phyloP scores from a whole-genome alignment of 2,888 invertebrate species.

The Diabrotica balteata region DNA sequence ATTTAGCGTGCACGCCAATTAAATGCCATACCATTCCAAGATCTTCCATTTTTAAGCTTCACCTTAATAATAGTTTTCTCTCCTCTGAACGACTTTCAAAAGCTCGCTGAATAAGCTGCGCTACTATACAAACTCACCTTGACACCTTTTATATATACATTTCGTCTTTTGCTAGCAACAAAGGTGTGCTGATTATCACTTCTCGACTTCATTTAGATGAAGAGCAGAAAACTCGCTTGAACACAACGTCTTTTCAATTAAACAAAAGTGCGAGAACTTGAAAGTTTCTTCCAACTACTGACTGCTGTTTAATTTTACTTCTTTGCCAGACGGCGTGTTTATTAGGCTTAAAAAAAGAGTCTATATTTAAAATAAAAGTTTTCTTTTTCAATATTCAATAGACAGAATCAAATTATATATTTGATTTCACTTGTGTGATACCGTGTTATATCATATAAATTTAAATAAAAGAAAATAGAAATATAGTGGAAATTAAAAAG shows the following conservation, averaged over 20 bases:
- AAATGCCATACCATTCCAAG: too few relatives aligned
- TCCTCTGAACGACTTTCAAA: too few relatives aligned
- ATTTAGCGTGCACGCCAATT: too few relatives aligned
- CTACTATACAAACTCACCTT: neutral
- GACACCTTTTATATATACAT: neutral
- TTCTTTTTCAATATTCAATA: neutral
- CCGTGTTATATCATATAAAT: too few relatives aligned
- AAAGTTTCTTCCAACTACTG: neutral
- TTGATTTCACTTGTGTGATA: too few relatives aligned
- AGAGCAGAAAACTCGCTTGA: neutral
- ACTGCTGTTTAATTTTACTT: neutral
- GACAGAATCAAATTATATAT: too few relatives aligned
- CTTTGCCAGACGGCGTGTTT: neutral
- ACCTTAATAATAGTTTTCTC: too few relatives aligned
- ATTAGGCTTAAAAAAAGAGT: neutral
- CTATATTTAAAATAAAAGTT: neutral
- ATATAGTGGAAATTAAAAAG: too few relatives aligned
- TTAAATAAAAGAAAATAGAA: too few relatives aligned
- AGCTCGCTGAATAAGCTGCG: neutral
- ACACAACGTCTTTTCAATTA: neutral
- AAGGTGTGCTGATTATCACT: slow-evolving; percentile 1
- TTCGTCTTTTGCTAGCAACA: neutral
- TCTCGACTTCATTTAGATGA: slow-evolving; percentile 1
- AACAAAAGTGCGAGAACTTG: neutral
- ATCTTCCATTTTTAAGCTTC: too few relatives aligned